A percentile compares a stretch with the other conserved stretches of the same genome.
Evolutionary conservation across 2,797 vertebrate species (phyloP).

Genomic region (Morus bassanus): DNA sequence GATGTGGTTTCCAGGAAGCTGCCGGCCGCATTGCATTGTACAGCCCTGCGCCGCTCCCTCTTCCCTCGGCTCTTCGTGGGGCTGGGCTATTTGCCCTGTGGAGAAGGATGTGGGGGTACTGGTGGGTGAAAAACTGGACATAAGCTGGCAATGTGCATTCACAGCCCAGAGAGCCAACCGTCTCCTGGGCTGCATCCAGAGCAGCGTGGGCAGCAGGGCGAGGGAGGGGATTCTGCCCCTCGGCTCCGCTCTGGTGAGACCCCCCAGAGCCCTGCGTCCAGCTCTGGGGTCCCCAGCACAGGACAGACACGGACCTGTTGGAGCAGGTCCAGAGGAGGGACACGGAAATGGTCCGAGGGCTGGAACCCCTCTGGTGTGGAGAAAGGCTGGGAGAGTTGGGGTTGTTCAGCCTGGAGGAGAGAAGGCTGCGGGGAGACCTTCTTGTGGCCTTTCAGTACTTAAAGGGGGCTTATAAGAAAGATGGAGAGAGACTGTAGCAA

Average conservation of each 20-base stretch:
- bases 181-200: accelerated
- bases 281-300: accelerated
- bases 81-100: not conserved
- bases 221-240: not conserved
- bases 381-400: not conserved
- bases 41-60: not conserved
- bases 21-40: not conserved
- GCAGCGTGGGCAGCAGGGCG: accelerated
- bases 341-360: accelerated
- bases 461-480: accelerated
- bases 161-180: accelerated
- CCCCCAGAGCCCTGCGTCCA: accelerated
- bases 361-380: not conserved
- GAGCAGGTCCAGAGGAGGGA: accelerated
- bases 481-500: accelerated
- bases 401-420: not conserved
- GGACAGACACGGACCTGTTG: not conserved
- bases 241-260: accelerated
- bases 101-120: not conserved
- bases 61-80: not conserved
- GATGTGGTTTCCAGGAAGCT: slow-evolving; percentile 55
- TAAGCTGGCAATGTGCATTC: accelerated
- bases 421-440: accelerated
- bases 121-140: not conserved
- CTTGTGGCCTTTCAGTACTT: accelerated